phyloP scores from a whole-genome alignment of 1,140 invertebrate genomes.

The Leguminivora glycinivorella region DNA sequence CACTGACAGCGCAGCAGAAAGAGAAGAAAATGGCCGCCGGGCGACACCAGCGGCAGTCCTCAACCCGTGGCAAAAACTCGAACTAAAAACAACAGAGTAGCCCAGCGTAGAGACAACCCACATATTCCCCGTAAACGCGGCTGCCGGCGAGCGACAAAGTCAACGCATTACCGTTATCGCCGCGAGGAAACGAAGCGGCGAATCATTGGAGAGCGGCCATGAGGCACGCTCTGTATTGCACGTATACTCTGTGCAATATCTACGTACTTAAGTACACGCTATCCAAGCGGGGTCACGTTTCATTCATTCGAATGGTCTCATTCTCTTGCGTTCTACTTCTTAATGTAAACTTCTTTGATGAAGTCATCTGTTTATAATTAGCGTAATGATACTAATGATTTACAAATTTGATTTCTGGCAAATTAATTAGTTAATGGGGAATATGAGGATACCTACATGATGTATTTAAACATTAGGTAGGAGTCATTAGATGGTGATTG shows the following conservation, averaged over 20 bases:
- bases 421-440: not conserved
- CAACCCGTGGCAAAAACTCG: conserved; percentile 45
- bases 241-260: conserved; percentile 47
- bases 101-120: conserved; percentile 40
- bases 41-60: conserved; percentile 49
- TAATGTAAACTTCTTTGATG: conserved; percentile 8
- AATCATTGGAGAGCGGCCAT: conserved; percentile 7
- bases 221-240: conserved; percentile 25
- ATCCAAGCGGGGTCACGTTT: conserved; percentile 46
- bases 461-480: not conserved
- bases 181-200: conserved; percentile 29
- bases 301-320: conserved; percentile 40
- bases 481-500: not conserved
- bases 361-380: not conserved
- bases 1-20: conserved; percentile 65
- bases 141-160: conserved; percentile 25
- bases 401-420: not conserved
- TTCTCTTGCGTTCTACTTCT: conserved; percentile 68
- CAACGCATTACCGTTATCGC: not conserved
- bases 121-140: not conserved
- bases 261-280: conserved; percentile 34
- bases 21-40: conserved; percentile 75
- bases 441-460: not conserved
- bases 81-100: conserved; percentile 56
- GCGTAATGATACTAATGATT: not conserved